phyloP scores from a whole-genome alignment of 2,113 vertebrate genomes.

The Channa argus region DNA sequence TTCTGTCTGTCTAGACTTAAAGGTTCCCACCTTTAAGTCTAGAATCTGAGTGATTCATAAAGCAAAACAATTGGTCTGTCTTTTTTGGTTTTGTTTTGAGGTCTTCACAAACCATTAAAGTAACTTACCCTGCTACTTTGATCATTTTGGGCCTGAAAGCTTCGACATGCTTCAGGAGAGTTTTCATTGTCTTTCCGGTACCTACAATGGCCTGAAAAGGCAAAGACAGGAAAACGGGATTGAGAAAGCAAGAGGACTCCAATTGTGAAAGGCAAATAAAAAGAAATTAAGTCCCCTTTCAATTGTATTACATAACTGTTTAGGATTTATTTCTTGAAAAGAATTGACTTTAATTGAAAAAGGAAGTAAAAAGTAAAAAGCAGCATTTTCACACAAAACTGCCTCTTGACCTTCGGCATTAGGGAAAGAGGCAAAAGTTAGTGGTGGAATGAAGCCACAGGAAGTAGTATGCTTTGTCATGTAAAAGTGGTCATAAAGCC shows the following conservation, averaged over 20 bases:
- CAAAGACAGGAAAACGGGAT: conserved; percentile 12
- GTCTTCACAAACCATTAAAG: neutral
- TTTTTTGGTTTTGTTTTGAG: conserved; percentile 28
- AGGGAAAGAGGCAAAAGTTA: neutral
- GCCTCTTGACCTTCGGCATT: conserved; percentile 1
- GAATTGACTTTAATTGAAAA: conserved; percentile 13
- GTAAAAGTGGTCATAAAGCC: conserved; percentile 18
- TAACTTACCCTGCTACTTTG: conserved; percentile 92
- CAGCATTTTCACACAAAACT: neutral
- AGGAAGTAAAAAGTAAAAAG: conserved; percentile 4
- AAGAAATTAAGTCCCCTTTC: conserved; percentile 2
- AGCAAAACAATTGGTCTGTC: conserved; percentile 33
- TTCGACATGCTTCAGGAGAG: conserved; percentile 87
- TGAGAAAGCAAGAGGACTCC: conserved; percentile 19
- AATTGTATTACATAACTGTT: conserved; percentile 10
- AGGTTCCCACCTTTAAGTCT: neutral
- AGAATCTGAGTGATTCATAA: conserved; percentile 57
- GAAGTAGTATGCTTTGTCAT: neutral
- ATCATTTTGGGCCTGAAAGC: conserved; percentile 92
- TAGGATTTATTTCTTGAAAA: conserved; percentile 1
- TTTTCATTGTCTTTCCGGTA: conserved; percentile 91
- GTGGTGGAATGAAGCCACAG: conserved; percentile 16
- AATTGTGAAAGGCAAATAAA: conserved; percentile 28
- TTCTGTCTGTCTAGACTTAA: conserved; percentile 55
- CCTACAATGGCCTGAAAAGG: conserved; percentile 88